Conservation (phyloP, 2,797 vertebrate genomes). For the Phaenicophaeus curvirostris region DNA sequence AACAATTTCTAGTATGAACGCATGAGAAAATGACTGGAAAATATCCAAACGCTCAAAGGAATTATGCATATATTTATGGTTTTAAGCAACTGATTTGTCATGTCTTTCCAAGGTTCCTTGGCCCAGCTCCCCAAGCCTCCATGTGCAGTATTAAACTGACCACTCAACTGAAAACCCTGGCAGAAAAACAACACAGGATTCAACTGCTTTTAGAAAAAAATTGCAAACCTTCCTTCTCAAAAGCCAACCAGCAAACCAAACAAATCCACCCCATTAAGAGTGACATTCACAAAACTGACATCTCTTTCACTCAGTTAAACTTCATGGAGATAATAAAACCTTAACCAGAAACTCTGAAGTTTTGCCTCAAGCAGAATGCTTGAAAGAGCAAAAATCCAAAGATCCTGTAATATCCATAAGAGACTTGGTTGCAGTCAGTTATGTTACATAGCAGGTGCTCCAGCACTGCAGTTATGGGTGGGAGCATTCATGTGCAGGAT, state of each 20-base stretch:
- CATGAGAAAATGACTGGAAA: not conserved
- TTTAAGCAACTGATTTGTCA: not conserved
- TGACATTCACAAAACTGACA: not conserved
- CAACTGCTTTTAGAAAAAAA: not conserved
- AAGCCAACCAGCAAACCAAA: not conserved
- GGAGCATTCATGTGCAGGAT: not conserved
- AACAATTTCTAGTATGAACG: not conserved
- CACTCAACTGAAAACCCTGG: not conserved
- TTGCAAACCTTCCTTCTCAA: not conserved
- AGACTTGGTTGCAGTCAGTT: not conserved
- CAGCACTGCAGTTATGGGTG: not conserved
- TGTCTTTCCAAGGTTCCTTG: not conserved
- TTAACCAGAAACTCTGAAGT: not conserved
- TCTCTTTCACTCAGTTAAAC: not conserved
- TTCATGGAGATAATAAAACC: not conserved
- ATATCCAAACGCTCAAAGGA: not conserved
- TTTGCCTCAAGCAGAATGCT: not conserved
- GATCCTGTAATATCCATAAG: not conserved
- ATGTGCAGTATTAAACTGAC: not conserved
- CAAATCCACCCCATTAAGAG: not conserved
- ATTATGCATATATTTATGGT: not conserved
- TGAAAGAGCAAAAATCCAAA: not conserved
- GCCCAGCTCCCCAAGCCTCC: not conserved
- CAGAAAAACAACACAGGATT: not conserved
- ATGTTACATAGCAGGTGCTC: not conserved